Percentiles rank a stretch among this genome's conserved stretches.
These are phyloP conservation scores for Drosophila yooni DNA, from an alignment of 2,888 invertebrate species.

Conservation along the genomic window DNA sequence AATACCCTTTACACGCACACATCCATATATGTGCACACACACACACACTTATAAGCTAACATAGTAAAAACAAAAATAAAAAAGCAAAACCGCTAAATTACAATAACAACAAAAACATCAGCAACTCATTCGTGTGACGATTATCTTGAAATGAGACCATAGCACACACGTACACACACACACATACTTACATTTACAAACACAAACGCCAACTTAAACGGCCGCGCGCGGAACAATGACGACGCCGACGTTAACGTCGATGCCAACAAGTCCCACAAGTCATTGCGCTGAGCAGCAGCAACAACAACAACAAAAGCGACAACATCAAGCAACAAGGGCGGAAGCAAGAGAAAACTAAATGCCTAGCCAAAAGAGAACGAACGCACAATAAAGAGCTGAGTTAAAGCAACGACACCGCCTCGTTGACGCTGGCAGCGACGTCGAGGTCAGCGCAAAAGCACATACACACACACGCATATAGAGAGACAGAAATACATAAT, in stretches of 20 bases:
- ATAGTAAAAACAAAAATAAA: slow-evolving; percentile 36
- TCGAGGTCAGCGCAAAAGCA: slow-evolving; percentile 48
- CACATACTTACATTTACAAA: slow-evolving; percentile 22
- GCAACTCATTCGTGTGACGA: slow-evolving; percentile 75
- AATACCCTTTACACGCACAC: slow-evolving; percentile 13
- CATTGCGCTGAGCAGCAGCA: slow-evolving; percentile 58
- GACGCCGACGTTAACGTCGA: slow-evolving; percentile 51
- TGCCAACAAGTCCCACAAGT: slow-evolving; percentile 65
- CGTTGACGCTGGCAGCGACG: slow-evolving; percentile 53
- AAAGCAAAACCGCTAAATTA: slow-evolving; percentile 74
- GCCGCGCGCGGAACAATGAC: slow-evolving; percentile 78
- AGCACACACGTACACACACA: slow-evolving; percentile 56
- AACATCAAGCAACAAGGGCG: slow-evolving; percentile 63
- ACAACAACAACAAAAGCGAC: slow-evolving; percentile 19
- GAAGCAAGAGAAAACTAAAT: slow-evolving; percentile 67
- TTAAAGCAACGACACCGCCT: slow-evolving; percentile 28
- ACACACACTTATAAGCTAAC: slow-evolving; percentile 26
- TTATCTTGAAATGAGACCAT: slow-evolving; percentile 78
- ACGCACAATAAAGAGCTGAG: slow-evolving; percentile 56
- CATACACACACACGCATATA: slow-evolving; percentile 16
- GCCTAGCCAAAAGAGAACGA: slow-evolving; percentile 59
- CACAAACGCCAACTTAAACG: slow-evolving; percentile 68
- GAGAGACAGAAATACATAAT: slow-evolving; percentile 56
- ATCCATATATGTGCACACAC: slow-evolving; percentile 4
- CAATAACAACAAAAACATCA: slow-evolving; percentile 55